phyloP scores from a whole-genome alignment of 1,140 invertebrate genomes.

The Drosophila cardini region DNA sequence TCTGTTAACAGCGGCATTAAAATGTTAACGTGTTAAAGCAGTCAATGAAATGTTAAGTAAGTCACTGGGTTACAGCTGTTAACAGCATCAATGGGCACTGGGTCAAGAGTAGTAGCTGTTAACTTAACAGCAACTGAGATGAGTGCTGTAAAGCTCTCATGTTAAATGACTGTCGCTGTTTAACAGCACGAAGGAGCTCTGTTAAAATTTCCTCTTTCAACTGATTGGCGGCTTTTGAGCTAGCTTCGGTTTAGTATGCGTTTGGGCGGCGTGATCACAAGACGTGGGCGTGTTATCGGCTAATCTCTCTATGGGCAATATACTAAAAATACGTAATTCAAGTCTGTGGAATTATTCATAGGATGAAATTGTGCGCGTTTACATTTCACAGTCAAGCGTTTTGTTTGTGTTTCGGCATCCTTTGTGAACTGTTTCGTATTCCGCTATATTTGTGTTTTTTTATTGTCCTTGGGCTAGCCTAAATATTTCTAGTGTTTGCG shows the following conservation, averaged over 20 bases:
- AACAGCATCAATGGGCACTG: slow-evolving; percentile 9
- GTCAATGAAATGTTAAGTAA: slow-evolving; percentile 6
- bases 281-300: slow-evolving; percentile 27
- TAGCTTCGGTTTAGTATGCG: slow-evolving; percentile 26
- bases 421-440: slow-evolving; percentile 12
- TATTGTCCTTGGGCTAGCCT: not conserved
- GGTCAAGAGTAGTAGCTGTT: slow-evolving; percentile 36
- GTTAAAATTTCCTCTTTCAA: slow-evolving; percentile 50
- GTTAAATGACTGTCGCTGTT: slow-evolving; percentile 66
- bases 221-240: slow-evolving; percentile 4
- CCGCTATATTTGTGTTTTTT: slow-evolving; percentile 9
- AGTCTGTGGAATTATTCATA: slow-evolving; percentile 35
- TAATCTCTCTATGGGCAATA: not conserved
- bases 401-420: slow-evolving; percentile 15
- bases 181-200: slow-evolving; percentile 23
- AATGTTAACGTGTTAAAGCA: not conserved
- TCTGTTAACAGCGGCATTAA: not conserved
- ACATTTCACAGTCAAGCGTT: slow-evolving; percentile 8
- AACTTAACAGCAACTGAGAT: slow-evolving; percentile 11
- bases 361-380: slow-evolving; percentile 19
- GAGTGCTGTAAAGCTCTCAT: slow-evolving; percentile 47
- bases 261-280: slow-evolving; percentile 26
- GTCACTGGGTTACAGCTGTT: slow-evolving; percentile 45
- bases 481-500: not conserved
- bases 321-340: slow-evolving; percentile 22